Percentiles rank a stretch among this genome's conserved stretches.
These are phyloP conservation scores for Origma solitaria DNA, from an alignment of 2,113 vertebrate species.

Conservation along the genomic window DNA sequence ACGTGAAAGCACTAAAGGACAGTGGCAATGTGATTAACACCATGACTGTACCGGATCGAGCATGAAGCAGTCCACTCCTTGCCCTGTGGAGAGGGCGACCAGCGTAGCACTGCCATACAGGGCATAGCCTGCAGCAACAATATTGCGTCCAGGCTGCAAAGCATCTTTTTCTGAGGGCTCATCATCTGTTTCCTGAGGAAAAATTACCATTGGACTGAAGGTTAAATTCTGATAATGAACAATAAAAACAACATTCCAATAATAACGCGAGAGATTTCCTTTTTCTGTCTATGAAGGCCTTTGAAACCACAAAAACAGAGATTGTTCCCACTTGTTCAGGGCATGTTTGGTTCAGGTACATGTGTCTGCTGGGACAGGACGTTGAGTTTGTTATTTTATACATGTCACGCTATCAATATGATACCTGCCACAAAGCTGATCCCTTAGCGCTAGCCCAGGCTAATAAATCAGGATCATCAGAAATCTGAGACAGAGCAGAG, in stretches of 20 bases:
- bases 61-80: slow-evolving; percentile 94
- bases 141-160: slow-evolving; percentile 82
- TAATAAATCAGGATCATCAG: not conserved
- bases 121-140: slow-evolving; percentile 92
- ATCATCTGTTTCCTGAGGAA: slow-evolving; percentile 67
- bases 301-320: not conserved
- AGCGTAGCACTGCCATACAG: slow-evolving; percentile 93
- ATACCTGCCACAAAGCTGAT: not conserved
- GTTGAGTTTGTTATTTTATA: not conserved
- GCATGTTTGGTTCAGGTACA: not conserved
- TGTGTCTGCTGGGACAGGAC: not conserved
- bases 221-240: not conserved
- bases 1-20: not conserved
- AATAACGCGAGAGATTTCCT: not conserved
- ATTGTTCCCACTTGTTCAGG: not conserved
- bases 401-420: not conserved
- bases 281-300: not conserved
- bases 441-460: not conserved
- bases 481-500: not conserved
- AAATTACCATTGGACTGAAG: not conserved
- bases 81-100: slow-evolving; percentile 89
- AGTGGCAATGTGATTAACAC: not conserved
- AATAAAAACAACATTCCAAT: not conserved
- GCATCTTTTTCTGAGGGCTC: slow-evolving; percentile 88
- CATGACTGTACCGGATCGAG: slow-evolving; percentile 85